Evolutionary conservation across 2,113 vertebrate species (phyloP).

Genomic region (Otus sunia): DNA sequence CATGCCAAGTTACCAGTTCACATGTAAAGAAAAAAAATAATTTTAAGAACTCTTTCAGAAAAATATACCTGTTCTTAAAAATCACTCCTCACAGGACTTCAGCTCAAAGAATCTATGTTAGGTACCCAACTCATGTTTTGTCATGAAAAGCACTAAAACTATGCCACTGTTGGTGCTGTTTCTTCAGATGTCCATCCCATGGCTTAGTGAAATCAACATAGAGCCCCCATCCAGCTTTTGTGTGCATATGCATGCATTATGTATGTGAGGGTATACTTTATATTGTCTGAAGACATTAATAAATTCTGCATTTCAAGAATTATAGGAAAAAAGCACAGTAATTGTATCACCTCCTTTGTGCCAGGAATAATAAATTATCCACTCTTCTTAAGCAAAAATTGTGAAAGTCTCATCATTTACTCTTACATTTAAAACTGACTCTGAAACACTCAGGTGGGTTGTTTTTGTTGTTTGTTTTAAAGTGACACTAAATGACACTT

Average conservation of each 20-base stretch:
- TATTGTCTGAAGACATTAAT: neutral
- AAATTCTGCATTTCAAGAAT: neutral
- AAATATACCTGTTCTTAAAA: neutral
- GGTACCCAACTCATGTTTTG: neutral
- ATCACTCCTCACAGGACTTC: neutral
- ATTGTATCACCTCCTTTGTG: neutral
- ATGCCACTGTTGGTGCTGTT: neutral
- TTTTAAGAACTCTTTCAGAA: neutral
- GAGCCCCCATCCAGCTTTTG: neutral
- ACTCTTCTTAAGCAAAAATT: neutral
- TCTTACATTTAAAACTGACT: neutral
- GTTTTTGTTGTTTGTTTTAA: neutral
- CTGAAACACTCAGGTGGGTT: rapidly evolving
- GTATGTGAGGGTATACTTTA: neutral
- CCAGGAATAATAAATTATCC: neutral
- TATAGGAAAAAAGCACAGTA: neutral
- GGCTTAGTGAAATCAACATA: neutral
- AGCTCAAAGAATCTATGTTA: neutral
- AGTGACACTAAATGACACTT: neutral
- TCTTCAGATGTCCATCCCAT: neutral
- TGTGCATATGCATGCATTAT: neutral
- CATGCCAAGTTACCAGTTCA: neutral
- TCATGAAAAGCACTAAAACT: neutral
- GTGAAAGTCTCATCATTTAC: neutral
- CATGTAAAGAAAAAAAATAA: neutral